phyloP scores from a whole-genome alignment of 2,888 invertebrate species.

The Pseudococcus longispinus region DNA sequence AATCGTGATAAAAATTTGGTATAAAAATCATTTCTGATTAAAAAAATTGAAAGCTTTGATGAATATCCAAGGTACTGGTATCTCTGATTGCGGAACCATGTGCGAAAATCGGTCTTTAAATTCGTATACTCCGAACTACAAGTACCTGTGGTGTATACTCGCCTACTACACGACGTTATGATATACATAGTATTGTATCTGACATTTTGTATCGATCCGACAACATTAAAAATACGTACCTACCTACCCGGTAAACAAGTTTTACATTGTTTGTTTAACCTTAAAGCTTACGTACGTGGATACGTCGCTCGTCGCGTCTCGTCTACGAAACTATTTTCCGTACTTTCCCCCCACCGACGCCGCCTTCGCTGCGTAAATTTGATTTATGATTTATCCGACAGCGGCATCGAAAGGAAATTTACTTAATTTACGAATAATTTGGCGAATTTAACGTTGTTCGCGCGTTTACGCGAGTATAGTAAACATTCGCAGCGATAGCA shows the following conservation, averaged over 20 bases:
- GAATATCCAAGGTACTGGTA: no score
- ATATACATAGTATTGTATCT: constrained; percentile 22
- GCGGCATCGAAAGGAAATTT: constrained; percentile 9
- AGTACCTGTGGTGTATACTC: neutral
- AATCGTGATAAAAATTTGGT: no score
- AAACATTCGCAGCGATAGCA: neutral
- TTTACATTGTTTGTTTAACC: constrained; percentile 33
- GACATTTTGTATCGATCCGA: constrained; percentile 35
- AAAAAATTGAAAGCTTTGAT: no score
- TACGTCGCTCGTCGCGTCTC: neutral
- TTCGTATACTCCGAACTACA: neutral
- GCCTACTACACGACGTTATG: neutral
- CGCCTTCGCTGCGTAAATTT: neutral
- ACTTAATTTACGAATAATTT: constrained; percentile 11
- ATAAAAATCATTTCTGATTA: no score
- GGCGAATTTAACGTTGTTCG: neutral
- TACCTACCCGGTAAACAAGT: constrained; percentile 10
- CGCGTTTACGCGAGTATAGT: neutral
- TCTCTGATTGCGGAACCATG: no score
- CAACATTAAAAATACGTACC: neutral
- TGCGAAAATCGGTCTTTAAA: no score
- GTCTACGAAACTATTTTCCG: neutral
- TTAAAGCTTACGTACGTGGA: neutral
- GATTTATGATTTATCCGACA: constrained; percentile 39
- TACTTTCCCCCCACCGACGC: neutral